Conservation (phyloP, 92 coral and sea anemone species). For the Palythoa grandis region DNA sequence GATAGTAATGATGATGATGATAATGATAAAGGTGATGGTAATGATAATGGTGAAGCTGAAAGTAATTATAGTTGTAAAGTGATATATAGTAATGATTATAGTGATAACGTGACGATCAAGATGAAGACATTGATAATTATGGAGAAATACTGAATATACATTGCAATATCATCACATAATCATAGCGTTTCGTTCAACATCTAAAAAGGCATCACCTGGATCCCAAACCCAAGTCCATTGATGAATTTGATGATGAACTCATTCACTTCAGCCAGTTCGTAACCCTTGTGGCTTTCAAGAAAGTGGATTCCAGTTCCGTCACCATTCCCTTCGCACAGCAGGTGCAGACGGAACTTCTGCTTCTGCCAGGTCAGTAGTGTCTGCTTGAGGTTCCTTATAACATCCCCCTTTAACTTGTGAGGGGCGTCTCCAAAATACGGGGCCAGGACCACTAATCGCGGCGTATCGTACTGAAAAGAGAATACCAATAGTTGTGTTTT, state of each 20-base stretch:
- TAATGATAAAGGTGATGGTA: background rate
- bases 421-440: constrained; percentile 64
- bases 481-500: background rate
- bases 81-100: background rate
- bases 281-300: constrained; percentile 73
- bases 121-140: background rate
- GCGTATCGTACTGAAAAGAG: constrained; percentile 55
- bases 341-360: constrained; percentile 62
- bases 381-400: constrained; percentile 46
- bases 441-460: constrained; percentile 64
- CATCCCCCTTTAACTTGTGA: constrained; percentile 46
- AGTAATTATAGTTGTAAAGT: background rate
- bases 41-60: background rate
- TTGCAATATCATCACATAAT: too few relatives aligned
- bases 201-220: constrained; percentile 51
- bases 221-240: constrained; percentile 53
- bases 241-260: constrained; percentile 54
- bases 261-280: constrained; percentile 50
- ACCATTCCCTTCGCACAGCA: constrained; percentile 74
- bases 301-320: constrained; percentile 84
- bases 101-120: background rate
- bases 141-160: background rate
- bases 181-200: background rate
- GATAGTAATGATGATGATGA: background rate
- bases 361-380: constrained; percentile 42